Evolutionary conservation across 2,888 invertebrate species (phyloP).

Genomic region (Geotrupes spiniger): DNA sequence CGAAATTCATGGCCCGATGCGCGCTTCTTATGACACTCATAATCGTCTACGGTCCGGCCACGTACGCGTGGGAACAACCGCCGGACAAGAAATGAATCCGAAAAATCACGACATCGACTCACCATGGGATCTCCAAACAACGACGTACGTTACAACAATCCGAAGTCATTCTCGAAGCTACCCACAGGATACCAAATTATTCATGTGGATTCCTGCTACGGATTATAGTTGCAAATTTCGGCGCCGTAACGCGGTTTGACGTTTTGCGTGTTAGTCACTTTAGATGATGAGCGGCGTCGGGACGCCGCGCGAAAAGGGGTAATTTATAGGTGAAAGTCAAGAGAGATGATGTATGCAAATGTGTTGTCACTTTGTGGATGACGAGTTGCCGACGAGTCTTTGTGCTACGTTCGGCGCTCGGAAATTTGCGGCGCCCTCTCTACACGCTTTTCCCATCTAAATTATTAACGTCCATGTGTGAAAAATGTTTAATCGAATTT

Average conservation of each 20-base stretch:
- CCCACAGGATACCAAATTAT: too few relatives aligned
- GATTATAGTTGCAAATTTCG: too few relatives aligned
- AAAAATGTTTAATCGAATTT: conserved; percentile 23
- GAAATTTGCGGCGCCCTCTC: conserved; percentile 13
- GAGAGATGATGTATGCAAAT: conserved; percentile 18
- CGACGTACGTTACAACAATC: too few relatives aligned
- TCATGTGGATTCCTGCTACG: too few relatives aligned
- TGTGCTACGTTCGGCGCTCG: conserved; percentile 8
- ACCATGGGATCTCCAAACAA: too few relatives aligned
- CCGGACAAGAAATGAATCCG: too few relatives aligned
- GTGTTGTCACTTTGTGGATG: conserved; percentile 12
- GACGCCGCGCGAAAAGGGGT: conserved; percentile 3
- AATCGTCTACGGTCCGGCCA: conserved; percentile 25
- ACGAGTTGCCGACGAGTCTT: conserved; percentile 8
- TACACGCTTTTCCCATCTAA: conserved; percentile 27
- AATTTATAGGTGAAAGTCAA: conserved; percentile 13
- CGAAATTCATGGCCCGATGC: conserved; percentile 38
- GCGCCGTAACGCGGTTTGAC: too few relatives aligned
- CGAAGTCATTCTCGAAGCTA: too few relatives aligned
- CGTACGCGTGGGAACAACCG: background rate
- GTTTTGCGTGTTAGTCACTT: too few relatives aligned
- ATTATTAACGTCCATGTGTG: conserved; percentile 23
- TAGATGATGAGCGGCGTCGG: too few relatives aligned
- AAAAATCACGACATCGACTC: too few relatives aligned
- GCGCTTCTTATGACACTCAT: conserved; percentile 35